Evolutionary conservation across 2,888 invertebrate genomes (phyloP).

Genomic region (Sminthurinus aureus): DNA sequence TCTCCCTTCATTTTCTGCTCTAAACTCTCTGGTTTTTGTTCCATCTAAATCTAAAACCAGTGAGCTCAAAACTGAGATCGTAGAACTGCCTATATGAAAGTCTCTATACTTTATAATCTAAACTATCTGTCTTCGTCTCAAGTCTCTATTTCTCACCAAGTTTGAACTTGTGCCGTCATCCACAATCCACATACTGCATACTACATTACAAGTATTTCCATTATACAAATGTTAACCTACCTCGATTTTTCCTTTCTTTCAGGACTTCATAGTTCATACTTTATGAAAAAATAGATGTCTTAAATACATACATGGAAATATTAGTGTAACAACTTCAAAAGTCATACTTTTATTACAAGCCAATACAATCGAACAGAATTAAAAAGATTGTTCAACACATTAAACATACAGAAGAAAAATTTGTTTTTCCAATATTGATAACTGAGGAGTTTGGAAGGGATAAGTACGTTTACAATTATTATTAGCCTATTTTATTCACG

Average conservation of each 20-base stretch:
- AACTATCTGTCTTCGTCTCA: not conserved
- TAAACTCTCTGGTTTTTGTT: not conserved
- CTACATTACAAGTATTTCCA: not conserved
- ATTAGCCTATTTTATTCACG: too few relatives aligned
- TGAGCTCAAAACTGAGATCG: not conserved
- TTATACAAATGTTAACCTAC: not conserved
- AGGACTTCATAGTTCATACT: not conserved
- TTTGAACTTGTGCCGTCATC: conserved; percentile 7
- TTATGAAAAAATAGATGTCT: not conserved
- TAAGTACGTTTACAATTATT: too few relatives aligned
- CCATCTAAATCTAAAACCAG: conserved; percentile 12
- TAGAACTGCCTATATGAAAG: not conserved
- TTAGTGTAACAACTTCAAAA: too few relatives aligned
- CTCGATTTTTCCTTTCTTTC: not conserved
- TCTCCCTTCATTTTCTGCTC: not conserved
- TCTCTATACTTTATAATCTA: conserved; percentile 3
- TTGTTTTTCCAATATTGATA: too few relatives aligned
- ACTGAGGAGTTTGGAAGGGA: too few relatives aligned
- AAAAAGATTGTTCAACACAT: too few relatives aligned
- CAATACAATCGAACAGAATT: too few relatives aligned
- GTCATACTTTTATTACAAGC: too few relatives aligned
- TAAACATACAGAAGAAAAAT: too few relatives aligned
- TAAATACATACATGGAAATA: too few relatives aligned
- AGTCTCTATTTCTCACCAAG: not conserved
- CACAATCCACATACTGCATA: conserved; percentile 8